Percentiles rank a stretch among this genome's conserved stretches.
Conservation (phyloP, 2,797 vertebrate species). For the Ceyx erithaca region DNA sequence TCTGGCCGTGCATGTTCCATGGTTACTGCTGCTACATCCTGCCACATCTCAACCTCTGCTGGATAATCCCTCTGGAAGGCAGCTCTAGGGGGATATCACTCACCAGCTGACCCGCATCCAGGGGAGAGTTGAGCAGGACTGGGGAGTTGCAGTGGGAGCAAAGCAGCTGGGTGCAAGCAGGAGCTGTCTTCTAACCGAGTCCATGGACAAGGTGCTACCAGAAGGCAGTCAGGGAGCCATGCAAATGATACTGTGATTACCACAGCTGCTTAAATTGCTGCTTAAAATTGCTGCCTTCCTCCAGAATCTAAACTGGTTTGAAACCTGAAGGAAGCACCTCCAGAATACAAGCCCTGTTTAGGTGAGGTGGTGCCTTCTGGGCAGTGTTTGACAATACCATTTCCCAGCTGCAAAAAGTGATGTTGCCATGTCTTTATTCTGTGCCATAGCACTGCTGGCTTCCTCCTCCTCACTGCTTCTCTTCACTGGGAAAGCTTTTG, state of each 20-base stretch:
- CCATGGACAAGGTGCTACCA: neutral
- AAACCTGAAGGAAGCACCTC: neutral
- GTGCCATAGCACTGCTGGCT: accelerated
- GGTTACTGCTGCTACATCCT: neutral
- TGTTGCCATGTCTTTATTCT: neutral
- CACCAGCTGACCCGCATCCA: neutral
- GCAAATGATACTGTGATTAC: neutral
- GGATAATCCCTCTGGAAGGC: accelerated
- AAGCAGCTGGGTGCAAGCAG: neutral
- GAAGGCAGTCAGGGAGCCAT: neutral
- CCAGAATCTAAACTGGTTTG: neutral
- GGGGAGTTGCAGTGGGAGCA: neutral
- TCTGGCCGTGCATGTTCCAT: accelerated
- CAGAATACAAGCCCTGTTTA: neutral
- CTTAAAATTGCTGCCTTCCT: neutral
- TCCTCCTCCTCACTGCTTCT: neutral
- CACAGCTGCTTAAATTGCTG: neutral
- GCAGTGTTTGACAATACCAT: neutral
- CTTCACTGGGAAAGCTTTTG: neutral
- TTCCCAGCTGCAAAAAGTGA: neutral
- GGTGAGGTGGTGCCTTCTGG: neutral
- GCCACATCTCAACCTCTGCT: neutral
- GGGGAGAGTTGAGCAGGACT: accelerated
- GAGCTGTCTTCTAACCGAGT: neutral
- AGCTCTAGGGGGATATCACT: neutral